Base-by-base conservation (phyloP, 2,113 vertebrate genomes). In the Chaetops frenatus region DNA sequence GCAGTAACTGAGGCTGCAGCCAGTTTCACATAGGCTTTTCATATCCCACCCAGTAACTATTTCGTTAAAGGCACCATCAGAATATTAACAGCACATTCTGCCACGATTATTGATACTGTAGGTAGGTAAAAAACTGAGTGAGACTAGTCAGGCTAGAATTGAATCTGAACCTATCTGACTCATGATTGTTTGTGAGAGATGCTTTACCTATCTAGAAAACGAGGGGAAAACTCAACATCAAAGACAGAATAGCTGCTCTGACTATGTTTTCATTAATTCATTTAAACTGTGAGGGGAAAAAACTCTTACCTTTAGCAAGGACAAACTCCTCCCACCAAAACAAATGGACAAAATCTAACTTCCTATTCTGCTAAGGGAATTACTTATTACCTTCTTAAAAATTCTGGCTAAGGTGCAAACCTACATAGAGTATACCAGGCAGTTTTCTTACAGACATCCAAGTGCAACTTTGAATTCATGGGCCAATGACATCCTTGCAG, bases 311-410 rank as follows among this genome's bases (percentile, higher is more conserved):
- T 29, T 58, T 22, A 81, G 50, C 60, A 82, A 80, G 53, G 21
- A 90, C 17, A 31, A 86, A 57, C 16, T 65, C 40, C n/a, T 58
- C 29, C 76, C 53, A 89, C 47, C 81, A 86, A 79, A 94, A 76
- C 0, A 0, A 67, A 92, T 7, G 0, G 0, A 84, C 23, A 82
- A 90, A 74, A 56, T 58, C 35, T 66, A 62, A 66, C 35, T 83
- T 78, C 44, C n/a, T 53, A 9, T 60, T 70, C 58, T 65, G 38
- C 56, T 23, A 36, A 35, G 51, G 47, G 86, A 80, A 91, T 38
- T n/a, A 61, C 27, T 95, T 92, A 64, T 25, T 44, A 67, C 11
- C 40, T 50, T 60, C n/a, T 72, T 61, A n/a, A 89, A 94, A 85
- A 86, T 44, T 58, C 48, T 80, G 78, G 47, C 19, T 66, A 74